phyloP scores from a whole-genome alignment of 1,140 invertebrate species.

The Popillia japonica region DNA sequence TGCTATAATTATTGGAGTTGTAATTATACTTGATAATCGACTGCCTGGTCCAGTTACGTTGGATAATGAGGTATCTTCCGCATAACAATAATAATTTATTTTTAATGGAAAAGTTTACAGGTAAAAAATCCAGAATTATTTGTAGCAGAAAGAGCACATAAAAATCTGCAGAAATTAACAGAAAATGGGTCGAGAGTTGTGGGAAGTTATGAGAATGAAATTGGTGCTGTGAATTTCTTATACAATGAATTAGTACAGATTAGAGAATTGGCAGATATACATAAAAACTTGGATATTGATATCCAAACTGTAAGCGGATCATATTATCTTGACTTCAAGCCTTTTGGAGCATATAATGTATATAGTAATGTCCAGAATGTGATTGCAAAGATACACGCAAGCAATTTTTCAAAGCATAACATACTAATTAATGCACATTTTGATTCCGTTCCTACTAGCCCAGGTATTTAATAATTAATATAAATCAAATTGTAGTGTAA shows the following conservation, averaged over 20 bases:
- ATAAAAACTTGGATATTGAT: slow-evolving; percentile 65
- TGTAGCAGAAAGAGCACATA: slow-evolving; percentile 62
- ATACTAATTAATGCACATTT: slow-evolving; percentile 85
- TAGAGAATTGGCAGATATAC: slow-evolving; percentile 62
- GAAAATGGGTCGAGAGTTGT: slow-evolving; percentile 63
- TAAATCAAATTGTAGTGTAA: background rate
- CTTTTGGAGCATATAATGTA: slow-evolving; percentile 61
- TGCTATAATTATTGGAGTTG: background rate
- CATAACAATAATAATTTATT: background rate
- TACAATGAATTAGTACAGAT: slow-evolving; percentile 64
- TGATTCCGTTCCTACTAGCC: slow-evolving; percentile 78
- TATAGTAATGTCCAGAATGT: slow-evolving; percentile 72
- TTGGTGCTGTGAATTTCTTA: slow-evolving; percentile 67
- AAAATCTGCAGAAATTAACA: slow-evolving; percentile 61
- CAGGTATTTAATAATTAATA: slow-evolving; percentile 58
- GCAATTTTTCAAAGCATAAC: slow-evolving; percentile 68
- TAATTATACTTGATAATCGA: slow-evolving; percentile 9
- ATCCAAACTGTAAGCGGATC: slow-evolving; percentile 65
- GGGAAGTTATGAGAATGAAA: slow-evolving; percentile 73
- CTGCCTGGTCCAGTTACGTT: background rate
- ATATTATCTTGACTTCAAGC: slow-evolving; percentile 62
- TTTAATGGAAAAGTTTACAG: background rate
- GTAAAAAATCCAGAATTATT: slow-evolving; percentile 51
- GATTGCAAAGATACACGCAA: slow-evolving; percentile 70
- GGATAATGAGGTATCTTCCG: background rate